phyloP scores from a whole-genome alignment of 1,140 invertebrate genomes.

The Euglossa dilemma region DNA sequence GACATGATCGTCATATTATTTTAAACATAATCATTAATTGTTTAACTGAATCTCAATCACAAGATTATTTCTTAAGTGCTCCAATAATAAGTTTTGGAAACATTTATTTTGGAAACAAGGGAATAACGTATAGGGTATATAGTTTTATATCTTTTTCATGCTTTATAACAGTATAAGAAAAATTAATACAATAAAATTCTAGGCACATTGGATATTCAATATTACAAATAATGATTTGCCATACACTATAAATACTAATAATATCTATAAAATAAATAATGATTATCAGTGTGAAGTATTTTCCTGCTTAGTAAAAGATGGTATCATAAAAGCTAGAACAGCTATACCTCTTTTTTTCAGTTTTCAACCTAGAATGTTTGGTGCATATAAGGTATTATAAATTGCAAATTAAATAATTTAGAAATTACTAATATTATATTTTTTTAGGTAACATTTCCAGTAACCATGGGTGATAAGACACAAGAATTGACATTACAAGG shows the following conservation, averaged over 20 bases:
- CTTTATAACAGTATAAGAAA: not conserved
- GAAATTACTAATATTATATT: not conserved
- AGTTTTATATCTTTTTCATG: not conserved
- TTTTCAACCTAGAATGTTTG: conserved; percentile 70
- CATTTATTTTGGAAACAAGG: conserved; percentile 65
- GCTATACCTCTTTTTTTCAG: conserved; percentile 66
- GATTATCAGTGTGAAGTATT: conserved; percentile 65
- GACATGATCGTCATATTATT: conserved; percentile 69
- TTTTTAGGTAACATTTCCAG: conserved; percentile 56
- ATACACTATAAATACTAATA: conserved; percentile 60
- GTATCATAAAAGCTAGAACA: conserved; percentile 43
- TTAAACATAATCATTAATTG: conserved; percentile 60
- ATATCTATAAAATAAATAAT: conserved; percentile 62
- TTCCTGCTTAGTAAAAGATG: conserved; percentile 59
- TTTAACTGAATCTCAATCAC: conserved; percentile 42
- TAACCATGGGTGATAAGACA: conserved; percentile 63
- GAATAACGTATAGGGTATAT: conserved; percentile 58
- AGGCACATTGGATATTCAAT: conserved; percentile 73
- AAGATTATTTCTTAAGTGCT: conserved; percentile 46
- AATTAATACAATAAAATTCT: conserved; percentile 24
- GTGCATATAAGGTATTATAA: conserved; percentile 61
- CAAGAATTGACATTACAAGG: conserved; percentile 60
- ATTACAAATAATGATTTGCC: conserved; percentile 56
- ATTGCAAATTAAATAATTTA: conserved; percentile 4
- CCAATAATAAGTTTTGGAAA: conserved; percentile 60